Evolutionary conservation across 2,113 vertebrate species (phyloP).

Genomic region (Tetrao urogallus): DNA sequence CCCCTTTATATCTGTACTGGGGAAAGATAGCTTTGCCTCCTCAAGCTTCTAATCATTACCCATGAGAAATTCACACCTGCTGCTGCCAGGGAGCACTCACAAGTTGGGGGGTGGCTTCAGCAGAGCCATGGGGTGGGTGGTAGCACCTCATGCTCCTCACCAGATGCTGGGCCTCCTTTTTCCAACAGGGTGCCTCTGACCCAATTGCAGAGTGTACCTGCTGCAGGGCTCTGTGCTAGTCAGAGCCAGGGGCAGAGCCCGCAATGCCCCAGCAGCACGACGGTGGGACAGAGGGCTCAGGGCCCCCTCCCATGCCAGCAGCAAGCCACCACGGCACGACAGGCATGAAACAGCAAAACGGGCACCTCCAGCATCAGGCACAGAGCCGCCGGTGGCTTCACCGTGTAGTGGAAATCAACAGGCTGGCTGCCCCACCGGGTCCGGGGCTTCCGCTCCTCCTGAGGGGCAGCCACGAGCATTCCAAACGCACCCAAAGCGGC

Average conservation of each 20-base stretch:
- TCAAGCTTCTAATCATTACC: neutral
- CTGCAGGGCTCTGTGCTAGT: neutral
- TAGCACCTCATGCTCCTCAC: neutral
- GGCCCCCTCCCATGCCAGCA: neutral
- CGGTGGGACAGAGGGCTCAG: neutral
- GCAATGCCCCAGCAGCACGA: neutral
- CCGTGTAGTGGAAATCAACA: too few species aligned
- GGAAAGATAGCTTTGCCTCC: neutral
- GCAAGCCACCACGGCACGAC: accelerated
- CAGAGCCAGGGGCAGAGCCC: neutral
- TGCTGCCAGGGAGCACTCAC: neutral
- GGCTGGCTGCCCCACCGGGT: accelerated
- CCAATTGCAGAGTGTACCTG: too few species aligned
- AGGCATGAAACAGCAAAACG: neutral
- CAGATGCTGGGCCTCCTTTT: neutral
- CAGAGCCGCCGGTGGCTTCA: neutral
- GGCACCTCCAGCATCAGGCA: neutral
- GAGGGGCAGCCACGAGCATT: neutral
- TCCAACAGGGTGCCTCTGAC: neutral
- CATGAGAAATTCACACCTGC: neutral
- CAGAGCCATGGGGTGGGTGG: neutral
- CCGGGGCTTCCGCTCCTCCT: accelerated
- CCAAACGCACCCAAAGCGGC: too few species aligned
- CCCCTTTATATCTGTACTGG: neutral
- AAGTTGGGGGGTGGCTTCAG: neutral